Conservation (phyloP, 2,113 vertebrate genomes). For the Formicarius rufipectus region DNA sequence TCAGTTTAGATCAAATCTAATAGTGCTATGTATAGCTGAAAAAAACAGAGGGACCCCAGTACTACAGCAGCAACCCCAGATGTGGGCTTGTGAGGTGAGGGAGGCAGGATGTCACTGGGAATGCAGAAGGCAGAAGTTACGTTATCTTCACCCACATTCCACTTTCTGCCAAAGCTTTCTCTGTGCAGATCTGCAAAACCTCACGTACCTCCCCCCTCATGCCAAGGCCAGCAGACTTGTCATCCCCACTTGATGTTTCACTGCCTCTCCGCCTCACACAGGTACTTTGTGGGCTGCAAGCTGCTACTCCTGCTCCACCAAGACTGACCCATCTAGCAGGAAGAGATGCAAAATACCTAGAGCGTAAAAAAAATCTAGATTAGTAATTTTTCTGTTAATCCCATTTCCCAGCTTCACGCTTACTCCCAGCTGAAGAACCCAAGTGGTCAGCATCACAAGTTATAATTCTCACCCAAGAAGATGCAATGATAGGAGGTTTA, state of each 20-base stretch:
- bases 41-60: not conserved
- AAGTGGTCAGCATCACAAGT: not conserved
- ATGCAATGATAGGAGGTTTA: not conserved
- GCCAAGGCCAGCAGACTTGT: not conserved
- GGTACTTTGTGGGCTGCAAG: not conserved
- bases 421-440: not conserved
- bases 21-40: not conserved
- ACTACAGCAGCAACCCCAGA: not conserved
- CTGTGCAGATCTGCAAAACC: not conserved
- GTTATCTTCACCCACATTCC: not conserved
- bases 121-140: not conserved
- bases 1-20: not conserved
- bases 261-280: not conserved
- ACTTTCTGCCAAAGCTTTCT: not conserved
- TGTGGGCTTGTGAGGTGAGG: not conserved
- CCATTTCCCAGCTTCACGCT: not conserved
- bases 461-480: not conserved
- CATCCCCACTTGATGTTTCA: accelerated
- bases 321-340: not conserved
- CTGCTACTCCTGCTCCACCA: too few species aligned
- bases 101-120: not conserved
- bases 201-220: accelerated
- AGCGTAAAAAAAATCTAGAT: not conserved
- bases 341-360: not conserved
- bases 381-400: not conserved